These are phyloP conservation scores for Neodiprion virginianus DNA, from an alignment of 1,140 invertebrate genomes.

Conservation along the genomic window DNA sequence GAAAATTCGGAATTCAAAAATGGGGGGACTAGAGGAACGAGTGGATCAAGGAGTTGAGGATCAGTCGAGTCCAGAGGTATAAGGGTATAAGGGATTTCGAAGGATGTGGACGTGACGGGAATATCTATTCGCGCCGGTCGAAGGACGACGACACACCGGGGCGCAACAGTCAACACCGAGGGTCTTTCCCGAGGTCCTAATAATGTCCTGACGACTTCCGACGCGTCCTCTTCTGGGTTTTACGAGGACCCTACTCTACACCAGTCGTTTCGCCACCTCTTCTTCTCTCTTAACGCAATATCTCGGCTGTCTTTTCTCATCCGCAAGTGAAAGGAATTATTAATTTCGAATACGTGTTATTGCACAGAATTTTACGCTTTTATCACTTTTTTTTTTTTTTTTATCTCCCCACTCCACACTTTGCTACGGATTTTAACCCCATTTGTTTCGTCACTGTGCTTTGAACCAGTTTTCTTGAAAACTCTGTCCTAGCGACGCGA, in stretches of 20 bases:
- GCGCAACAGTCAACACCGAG: constrained; percentile 4
- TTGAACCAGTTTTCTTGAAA: too few relatives aligned
- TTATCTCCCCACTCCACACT: not conserved
- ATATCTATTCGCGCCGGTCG: constrained; percentile 24
- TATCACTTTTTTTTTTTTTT: not conserved
- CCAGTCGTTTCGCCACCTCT: not conserved
- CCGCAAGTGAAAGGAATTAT: not conserved
- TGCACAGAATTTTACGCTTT: not conserved
- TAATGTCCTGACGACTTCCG: constrained; percentile 5
- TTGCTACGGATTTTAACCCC: not conserved
- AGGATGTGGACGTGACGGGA: constrained; percentile 28
- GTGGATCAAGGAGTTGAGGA: too few relatives aligned
- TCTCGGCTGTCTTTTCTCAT: not conserved
- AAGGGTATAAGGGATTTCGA: not conserved
- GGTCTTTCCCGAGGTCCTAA: constrained; percentile 1
- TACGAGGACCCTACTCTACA: not conserved
- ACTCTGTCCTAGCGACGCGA: too few relatives aligned
- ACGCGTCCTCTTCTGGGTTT: not conserved
- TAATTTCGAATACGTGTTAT: not conserved
- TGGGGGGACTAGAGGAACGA: too few relatives aligned
- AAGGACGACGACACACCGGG: not conserved
- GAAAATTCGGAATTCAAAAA: too few relatives aligned
- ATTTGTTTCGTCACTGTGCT: too few relatives aligned
- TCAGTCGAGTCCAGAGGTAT: too few relatives aligned
- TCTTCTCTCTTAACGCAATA: not conserved